Base-by-base conservation (phyloP, 2,888 invertebrate genomes). In the Apodemia mormo region DNA sequence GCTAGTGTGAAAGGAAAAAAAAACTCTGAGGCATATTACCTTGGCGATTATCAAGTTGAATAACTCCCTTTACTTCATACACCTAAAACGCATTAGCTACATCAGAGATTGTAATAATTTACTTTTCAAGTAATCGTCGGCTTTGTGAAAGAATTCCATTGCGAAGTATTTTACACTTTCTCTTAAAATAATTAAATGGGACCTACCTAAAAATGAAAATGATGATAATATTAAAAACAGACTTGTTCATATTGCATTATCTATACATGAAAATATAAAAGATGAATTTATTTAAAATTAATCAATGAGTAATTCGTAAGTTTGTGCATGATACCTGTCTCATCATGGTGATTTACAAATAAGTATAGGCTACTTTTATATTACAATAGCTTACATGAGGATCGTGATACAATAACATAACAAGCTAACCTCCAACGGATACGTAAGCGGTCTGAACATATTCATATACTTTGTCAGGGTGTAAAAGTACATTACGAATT, bases 101-200 rank as follows among this genome's bases (percentile, higher is more conserved):
- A 58, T 22, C 30, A 12, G 29, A 4, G 58, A 58, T 58, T 10
- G 45, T 45, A 58, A 29, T 30, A 58, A 58, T 30, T 12, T 58
- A 58, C 29, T 30, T 58, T 58, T 58, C 22, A 58, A 54, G 30
- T 58, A 29, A 58, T 58, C 12, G 58, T 45, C 45, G 58, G 12
- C 79, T 82, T 40, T 85, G 84, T 84, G 86, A 86, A 86, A 88
- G 82, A 83, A 84, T 40, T 83, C 86, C 88, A 87, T 45, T 45
- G 12, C 12, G 10, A 45, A 56, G 56, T 22, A 56, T 56, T 49
- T 49, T 91, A 91, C 91, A 92, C 81, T 91, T 90, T 89, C 85
- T 86, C 92, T 92, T 93, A 92, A 80, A 83, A 89, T 85, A 89
- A 91, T 90, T 91, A 90, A 89, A 91, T 91, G 85, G 83, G 86